A percentile compares a stretch with the other conserved stretches of the same genome.
These are phyloP conservation scores for Beroe forskalii DNA, from an alignment of 37 sponge, comb jelly and placozoan species.

Conservation along the genomic window DNA sequence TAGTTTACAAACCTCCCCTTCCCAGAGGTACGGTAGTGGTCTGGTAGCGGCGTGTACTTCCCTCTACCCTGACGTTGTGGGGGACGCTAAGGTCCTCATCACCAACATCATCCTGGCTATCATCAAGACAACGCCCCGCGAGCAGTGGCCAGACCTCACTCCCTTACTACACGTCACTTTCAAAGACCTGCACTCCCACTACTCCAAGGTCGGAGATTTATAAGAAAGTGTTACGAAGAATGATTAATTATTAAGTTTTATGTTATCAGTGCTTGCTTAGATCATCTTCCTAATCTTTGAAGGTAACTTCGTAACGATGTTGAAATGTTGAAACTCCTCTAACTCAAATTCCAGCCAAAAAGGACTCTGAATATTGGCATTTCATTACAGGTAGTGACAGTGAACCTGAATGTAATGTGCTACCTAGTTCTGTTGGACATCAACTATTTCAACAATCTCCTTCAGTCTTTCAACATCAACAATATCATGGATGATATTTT, in stretches of 20 bases:
- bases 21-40: conserved; percentile 38
- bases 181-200: neutral
- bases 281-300: no score
- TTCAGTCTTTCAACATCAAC: conserved; percentile 11
- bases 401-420: conserved; percentile 13
- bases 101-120: conserved; percentile 47
- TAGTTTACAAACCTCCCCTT: no score
- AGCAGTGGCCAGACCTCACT: conserved; percentile 46
- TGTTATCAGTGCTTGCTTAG: no score
- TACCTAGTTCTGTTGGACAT: conserved; percentile 28
- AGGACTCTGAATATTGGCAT: no score
- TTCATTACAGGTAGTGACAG: conserved; percentile 21
- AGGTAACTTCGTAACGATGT: no score
- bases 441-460: conserved; percentile 21
- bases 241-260: no score
- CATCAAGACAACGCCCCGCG: neutral
- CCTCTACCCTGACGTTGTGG: conserved; percentile 48
- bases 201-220: conserved; percentile 54
- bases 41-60: neutral
- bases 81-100: conserved; percentile 49
- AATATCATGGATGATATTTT: neutral
- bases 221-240: no score
- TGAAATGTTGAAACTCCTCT: no score
- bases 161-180: neutral
- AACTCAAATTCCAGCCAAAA: no score